These are phyloP conservation scores for Antennarius striatus DNA, from an alignment of 2,113 vertebrate genomes.

Conservation along the genomic window DNA sequence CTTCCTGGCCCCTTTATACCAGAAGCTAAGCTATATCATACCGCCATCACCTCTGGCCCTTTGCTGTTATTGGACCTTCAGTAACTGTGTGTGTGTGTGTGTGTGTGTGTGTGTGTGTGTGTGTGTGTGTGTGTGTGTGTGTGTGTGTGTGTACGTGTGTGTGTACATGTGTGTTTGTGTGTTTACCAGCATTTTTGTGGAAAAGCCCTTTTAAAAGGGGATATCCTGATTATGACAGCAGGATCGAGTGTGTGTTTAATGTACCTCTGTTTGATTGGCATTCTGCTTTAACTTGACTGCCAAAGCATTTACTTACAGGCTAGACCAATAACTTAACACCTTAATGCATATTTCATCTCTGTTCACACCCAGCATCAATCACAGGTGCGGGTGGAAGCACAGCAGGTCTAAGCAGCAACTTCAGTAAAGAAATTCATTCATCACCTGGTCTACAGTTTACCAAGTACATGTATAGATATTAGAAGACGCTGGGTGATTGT, in stretches of 20 bases:
- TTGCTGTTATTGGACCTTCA: slow-evolving; percentile 9
- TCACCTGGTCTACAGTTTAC: too few species aligned
- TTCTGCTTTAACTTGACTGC: neutral
- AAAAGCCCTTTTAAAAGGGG: neutral
- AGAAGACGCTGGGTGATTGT: too few species aligned
- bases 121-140: neutral
- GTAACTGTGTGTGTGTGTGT: slow-evolving; percentile 6
- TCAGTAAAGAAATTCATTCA: too few species aligned
- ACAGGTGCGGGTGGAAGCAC: too few species aligned
- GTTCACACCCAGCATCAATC: too few species aligned
- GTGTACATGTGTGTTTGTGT: too few species aligned
- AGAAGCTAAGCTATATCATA: slow-evolving; percentile 45
- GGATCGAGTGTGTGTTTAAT: neutral
- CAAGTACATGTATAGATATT: too few species aligned
- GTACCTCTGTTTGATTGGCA: neutral
- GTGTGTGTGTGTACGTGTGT: too few species aligned
- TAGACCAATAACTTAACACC: too few species aligned
- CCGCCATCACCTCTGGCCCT: slow-evolving; percentile 26
- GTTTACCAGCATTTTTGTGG: too few species aligned
- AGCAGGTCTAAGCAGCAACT: too few species aligned
- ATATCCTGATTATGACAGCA: neutral
- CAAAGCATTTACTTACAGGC: neutral
- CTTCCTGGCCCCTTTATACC: slow-evolving; percentile 49
- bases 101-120: neutral
- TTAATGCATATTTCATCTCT: too few species aligned